A percentile compares a stretch with the other conserved stretches of the same genome.
Conservation (phyloP, 2,888 invertebrate genomes). For the Dolichomitus sp. region DNA sequence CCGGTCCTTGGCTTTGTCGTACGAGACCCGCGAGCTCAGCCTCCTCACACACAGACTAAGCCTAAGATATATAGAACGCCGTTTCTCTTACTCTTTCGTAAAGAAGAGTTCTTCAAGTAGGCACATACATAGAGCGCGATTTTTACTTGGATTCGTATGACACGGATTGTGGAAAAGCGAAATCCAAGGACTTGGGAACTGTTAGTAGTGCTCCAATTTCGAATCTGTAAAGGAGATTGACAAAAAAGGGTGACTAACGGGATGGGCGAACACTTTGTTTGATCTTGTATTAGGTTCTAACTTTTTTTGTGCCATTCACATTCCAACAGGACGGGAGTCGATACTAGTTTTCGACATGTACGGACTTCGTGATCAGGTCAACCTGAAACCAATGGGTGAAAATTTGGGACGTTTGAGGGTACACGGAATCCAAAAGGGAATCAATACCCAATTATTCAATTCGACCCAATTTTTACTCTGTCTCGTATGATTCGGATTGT, state of each 20-base stretch:
- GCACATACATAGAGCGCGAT: neutral
- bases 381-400: no score
- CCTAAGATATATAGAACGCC: constrained; percentile 41
- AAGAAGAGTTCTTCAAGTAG: constrained; percentile 28
- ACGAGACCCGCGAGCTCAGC: constrained; percentile 47
- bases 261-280: constrained; percentile 14
- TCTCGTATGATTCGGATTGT: constrained; percentile 23
- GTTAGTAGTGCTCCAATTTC: constrained; percentile 30
- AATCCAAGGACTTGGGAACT: constrained; percentile 14
- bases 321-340: neutral
- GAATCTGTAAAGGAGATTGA: neutral
- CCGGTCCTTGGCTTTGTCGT: constrained; percentile 64
- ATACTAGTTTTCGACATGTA: neutral
- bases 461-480: constrained; percentile 13
- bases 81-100: constrained; percentile 19
- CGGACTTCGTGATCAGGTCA: neutral
- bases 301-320: neutral
- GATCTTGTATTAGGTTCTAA: neutral
- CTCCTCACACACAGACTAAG: constrained; percentile 39
- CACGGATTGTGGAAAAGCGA: constrained; percentile 37
- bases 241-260: neutral
- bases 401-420: no score
- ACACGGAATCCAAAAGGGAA: no score
- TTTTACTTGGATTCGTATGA: constrained; percentile 33
- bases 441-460: no score